phyloP scores from a whole-genome alignment of 1,140 invertebrate species.

The Coenobita brevimanus region DNA sequence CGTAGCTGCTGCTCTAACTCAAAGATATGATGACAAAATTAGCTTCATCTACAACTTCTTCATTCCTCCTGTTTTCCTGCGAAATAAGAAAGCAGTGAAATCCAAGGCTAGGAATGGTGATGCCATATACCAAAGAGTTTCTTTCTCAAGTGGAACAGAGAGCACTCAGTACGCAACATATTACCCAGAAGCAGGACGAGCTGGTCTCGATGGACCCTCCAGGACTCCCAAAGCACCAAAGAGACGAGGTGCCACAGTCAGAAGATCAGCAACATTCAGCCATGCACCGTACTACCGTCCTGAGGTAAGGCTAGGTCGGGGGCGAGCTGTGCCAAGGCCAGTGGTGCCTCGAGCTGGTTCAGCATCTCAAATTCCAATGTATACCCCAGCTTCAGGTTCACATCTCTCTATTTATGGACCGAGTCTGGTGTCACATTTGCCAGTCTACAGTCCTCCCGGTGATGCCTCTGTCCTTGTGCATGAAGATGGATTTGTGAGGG shows the following conservation, averaged over 20 bases:
- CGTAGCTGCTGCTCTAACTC: constrained; percentile 50
- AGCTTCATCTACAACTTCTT: constrained; percentile 37
- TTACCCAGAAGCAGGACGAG: not conserved
- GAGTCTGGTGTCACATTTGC: not conserved
- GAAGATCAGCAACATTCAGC: constrained; percentile 52
- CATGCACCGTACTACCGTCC: constrained; percentile 11
- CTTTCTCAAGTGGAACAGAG: constrained; percentile 54
- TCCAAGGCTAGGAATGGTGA: constrained; percentile 15
- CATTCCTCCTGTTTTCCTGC: constrained; percentile 11
- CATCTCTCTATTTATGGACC: constrained; percentile 33
- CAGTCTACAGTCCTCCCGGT: constrained; percentile 17
- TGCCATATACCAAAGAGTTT: constrained; percentile 55
- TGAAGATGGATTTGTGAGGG: constrained; percentile 52
- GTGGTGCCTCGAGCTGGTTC: constrained; percentile 28
- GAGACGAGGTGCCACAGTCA: constrained; percentile 36
- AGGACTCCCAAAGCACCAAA: constrained; percentile 37
- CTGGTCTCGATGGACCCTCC: not conserved
- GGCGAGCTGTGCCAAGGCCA: not conserved
- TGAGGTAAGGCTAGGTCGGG: not conserved
- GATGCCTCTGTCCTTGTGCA: constrained; percentile 39
- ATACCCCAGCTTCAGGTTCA: constrained; percentile 19
- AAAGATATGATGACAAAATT: constrained; percentile 43
- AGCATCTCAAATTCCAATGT: constrained; percentile 40
- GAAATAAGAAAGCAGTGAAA: not conserved
- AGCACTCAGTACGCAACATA: constrained; percentile 49